Evolutionary conservation across 1,140 invertebrate genomes (phyloP).

Genomic region (Brachionus plicatilis): DNA sequence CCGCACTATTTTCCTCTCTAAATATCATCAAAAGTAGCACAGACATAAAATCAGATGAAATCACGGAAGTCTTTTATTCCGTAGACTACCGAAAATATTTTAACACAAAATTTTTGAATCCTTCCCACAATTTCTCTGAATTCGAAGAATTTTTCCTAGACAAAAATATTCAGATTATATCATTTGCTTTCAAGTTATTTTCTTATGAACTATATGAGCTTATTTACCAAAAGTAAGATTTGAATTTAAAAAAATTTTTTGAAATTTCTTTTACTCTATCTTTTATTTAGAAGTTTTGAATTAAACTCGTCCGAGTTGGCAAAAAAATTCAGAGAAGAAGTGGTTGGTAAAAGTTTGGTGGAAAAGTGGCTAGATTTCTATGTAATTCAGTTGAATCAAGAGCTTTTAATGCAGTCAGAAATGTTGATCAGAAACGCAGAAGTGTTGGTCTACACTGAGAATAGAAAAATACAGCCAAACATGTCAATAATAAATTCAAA

Average conservation of each 20-base stretch:
- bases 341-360: neutral
- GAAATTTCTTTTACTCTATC: neutral
- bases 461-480: neutral
- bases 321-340: constrained; percentile 7
- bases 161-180: neutral
- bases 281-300: neutral
- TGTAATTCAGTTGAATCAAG: neutral
- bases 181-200: constrained; percentile 27
- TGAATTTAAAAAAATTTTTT: neutral
- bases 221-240: constrained; percentile 4
- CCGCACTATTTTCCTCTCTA: neutral
- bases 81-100: neutral
- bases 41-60: neutral
- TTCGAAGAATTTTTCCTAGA: constrained; percentile 1
- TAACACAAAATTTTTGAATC: neutral
- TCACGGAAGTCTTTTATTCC: neutral
- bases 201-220: constrained; percentile 9
- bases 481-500: neutral
- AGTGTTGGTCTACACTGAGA: neutral
- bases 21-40: neutral
- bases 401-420: neutral
- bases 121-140: neutral
- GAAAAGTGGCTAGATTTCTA: constrained; percentile 36
- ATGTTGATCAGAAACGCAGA: neutral
- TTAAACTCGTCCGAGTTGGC: neutral